phyloP scores from a whole-genome alignment of 2,888 invertebrate species.

The Dyspetes luteomarginatus region DNA sequence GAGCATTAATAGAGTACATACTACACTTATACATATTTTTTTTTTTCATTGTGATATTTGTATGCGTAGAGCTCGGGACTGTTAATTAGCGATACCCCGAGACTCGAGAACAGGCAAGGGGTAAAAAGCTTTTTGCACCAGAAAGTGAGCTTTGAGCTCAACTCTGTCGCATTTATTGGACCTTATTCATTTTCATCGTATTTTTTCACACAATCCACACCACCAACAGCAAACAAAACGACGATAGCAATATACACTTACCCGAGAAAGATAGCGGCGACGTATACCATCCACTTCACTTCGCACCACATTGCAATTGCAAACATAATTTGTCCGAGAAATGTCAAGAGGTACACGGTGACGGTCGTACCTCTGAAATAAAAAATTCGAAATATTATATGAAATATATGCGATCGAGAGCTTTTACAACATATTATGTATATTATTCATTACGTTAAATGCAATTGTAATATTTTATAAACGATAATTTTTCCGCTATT shows the following conservation, averaged over 20 bases:
- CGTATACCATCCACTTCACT: conserved; percentile 77
- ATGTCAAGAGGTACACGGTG: conserved; percentile 74
- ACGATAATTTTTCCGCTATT: too few species aligned
- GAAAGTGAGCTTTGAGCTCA: neutral
- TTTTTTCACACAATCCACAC: conserved; percentile 6
- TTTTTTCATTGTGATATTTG: neutral
- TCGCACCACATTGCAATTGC: conserved; percentile 72
- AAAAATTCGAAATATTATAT: conserved; percentile 15
- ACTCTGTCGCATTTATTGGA: neutral
- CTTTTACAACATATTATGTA: neutral
- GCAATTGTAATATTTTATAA: too few species aligned
- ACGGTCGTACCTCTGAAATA: conserved; percentile 85
- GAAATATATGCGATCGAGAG: neutral
- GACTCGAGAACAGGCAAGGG: neutral
- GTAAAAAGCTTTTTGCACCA: neutral
- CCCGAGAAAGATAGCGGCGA: conserved; percentile 76
- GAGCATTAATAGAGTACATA: neutral
- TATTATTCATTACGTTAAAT: too few species aligned
- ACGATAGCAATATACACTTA: conserved; percentile 62
- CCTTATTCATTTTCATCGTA: conserved; percentile 21
- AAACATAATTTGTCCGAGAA: conserved; percentile 78
- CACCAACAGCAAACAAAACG: conserved; percentile 12
- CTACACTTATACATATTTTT: neutral
- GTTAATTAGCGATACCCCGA: conserved; percentile 18
- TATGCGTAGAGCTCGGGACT: too few species aligned